Base-by-base conservation (phyloP, 2,113 vertebrate genomes). In the Phalacrocorax pelagicus region DNA sequence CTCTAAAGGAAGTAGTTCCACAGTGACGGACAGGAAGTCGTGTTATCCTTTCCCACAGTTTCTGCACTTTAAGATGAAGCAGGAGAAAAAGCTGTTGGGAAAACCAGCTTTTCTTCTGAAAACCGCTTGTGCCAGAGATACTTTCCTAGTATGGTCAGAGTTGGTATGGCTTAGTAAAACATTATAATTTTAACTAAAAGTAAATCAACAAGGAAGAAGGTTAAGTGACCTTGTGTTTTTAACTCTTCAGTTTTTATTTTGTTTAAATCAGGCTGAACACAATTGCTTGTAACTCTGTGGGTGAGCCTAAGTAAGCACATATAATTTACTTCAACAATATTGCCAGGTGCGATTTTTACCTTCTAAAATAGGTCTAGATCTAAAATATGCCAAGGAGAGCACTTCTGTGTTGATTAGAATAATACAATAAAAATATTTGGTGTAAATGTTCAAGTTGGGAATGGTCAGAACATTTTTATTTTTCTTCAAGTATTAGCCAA, bases 1-100 rank as follows among this genome's bases (percentile, higher is more conserved):
- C 99, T 58, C 94, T 99, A 86, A 99, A 98, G 97, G 99, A 99
- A 94, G 97, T 99, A 74, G 99, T 99, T 94, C 99, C 99, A 52
- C 99, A 99, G 98, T 99, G 98, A 99, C 59, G n/a, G 23, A 52
- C 81, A 62, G 8, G 62, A 89, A 67, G 40, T 38, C 54, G 66
- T 29, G 51, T 84, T 62, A 51, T 78, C 87, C 84, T 91, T 96
- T 93, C 94, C 95, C 93, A 91, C 94, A 87, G 97, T 96, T 96
- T 96, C 97, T 81, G 94, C 98, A 98, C 98, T 98, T 97, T 97
- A 97, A 86, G 86, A 95, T 55, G 86, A 97, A 97, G 96, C 97
- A 94, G 97, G 97, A 95, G 97, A 93, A 94, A 72, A 83, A 96
- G 96, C 91, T 97, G 95, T 91, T 81, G 86, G 59, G 96, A 98